Conservation (phyloP, 2,113 vertebrate genomes). For the Ptilonorhynchus violaceus region DNA sequence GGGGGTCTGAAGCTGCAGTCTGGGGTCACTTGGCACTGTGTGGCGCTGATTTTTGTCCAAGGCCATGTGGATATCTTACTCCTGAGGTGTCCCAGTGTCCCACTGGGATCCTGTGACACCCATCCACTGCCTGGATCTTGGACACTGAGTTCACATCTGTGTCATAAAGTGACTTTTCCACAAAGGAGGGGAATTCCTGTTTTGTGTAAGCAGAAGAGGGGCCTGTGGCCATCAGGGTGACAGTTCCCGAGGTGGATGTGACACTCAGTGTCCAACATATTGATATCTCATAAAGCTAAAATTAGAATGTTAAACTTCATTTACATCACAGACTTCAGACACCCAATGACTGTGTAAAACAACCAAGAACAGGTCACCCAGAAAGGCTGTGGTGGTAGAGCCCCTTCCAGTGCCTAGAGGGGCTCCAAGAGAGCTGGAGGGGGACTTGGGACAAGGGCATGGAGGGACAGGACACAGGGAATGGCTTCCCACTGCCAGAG, state of each 20-base stretch:
- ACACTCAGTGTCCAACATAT: neutral
- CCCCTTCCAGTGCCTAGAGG: rapidly evolving
- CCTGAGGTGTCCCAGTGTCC: neutral
- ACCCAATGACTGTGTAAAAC: neutral
- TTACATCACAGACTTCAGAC: neutral
- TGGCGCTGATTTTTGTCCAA: neutral
- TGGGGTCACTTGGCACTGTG: rapidly evolving
- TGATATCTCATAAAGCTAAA: neutral
- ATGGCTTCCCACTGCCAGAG: neutral
- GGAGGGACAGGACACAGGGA: neutral
- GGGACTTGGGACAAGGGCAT: rapidly evolving
- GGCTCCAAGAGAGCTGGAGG: neutral
- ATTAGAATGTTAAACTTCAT: rapidly evolving
- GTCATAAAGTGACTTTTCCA: neutral
- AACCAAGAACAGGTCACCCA: neutral
- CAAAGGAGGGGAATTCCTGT: neutral
- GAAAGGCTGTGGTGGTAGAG: neutral
- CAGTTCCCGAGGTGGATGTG: neutral
- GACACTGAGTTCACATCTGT: rapidly evolving
- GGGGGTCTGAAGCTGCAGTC: neutral
- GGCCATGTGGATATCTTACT: rapidly evolving
- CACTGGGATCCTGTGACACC: rapidly evolving
- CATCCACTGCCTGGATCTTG: rapidly evolving
- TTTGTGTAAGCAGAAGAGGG: neutral
- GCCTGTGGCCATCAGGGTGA: neutral